These are phyloP conservation scores for Spondyliosoma cantharus DNA, from an alignment of 2,797 vertebrate species.

Conservation along the genomic window DNA sequence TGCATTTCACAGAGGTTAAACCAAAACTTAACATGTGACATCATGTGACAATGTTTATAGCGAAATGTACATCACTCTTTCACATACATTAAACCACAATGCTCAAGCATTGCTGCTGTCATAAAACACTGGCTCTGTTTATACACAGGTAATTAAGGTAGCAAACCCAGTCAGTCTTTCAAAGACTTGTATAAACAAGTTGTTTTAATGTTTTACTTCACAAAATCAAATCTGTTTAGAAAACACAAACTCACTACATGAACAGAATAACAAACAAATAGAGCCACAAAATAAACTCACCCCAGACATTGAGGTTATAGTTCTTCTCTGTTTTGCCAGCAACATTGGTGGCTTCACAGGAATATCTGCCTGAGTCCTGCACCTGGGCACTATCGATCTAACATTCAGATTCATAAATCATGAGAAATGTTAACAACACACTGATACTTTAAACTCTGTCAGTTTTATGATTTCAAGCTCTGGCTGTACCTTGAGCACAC, in stretches of 20 bases:
- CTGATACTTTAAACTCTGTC: not conserved
- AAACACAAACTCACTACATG: not conserved
- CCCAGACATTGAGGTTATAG: constrained; percentile 96
- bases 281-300: constrained; percentile 81
- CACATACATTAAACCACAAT: not conserved
- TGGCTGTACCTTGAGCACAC: constrained; percentile 82
- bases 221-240: too few relatives aligned
- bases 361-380: constrained; percentile 94
- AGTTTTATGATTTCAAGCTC: not conserved
- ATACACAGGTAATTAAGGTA: not conserved
- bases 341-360: constrained; percentile 95
- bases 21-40: not conserved
- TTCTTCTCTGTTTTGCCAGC: constrained; percentile 97
- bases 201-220: not conserved
- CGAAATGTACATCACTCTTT: not conserved
- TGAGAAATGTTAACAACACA: not conserved
- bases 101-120: not conserved
- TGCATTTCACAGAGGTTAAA: not conserved
- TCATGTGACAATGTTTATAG: not conserved
- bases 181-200: not conserved
- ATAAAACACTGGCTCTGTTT: not conserved
- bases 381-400: constrained; percentile 91
- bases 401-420: constrained; percentile 29
- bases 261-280: not conserved
- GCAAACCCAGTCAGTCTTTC: not conserved